Conservation (phyloP, 2,888 invertebrate genomes). For the Bombylius discolor region DNA sequence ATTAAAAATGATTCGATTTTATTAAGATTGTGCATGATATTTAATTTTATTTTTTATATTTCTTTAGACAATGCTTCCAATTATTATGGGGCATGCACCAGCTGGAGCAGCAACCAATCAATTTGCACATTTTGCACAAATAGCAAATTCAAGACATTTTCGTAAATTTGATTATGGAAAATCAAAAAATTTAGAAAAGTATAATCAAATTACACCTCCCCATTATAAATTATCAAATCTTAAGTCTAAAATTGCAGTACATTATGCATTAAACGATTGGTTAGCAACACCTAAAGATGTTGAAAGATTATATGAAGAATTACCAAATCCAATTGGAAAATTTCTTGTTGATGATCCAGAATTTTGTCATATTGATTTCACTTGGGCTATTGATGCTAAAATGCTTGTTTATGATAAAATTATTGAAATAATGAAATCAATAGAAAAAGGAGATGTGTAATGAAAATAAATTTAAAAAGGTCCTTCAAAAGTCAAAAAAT, state of each 20-base stretch:
- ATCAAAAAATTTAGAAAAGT: conserved; percentile 31
- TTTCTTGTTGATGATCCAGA: conserved; percentile 42
- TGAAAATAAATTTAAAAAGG: background rate
- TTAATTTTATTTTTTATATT: background rate
- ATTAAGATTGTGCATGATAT: background rate
- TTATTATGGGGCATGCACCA: conserved; percentile 45
- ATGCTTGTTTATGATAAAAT: conserved; percentile 37
- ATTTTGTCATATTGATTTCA: conserved; percentile 45
- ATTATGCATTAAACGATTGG: conserved; percentile 50
- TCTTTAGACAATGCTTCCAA: conserved; percentile 39
- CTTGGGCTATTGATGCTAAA: conserved; percentile 42
- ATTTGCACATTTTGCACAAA: conserved; percentile 40
- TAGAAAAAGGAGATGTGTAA: background rate
- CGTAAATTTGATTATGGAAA: conserved; percentile 40
- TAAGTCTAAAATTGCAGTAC: conserved; percentile 39
- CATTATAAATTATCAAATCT: conserved; percentile 34
- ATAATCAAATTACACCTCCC: conserved; percentile 36
- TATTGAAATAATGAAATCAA: conserved; percentile 23
- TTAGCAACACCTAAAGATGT: conserved; percentile 47
- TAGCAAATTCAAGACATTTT: conserved; percentile 20
- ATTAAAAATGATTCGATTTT: conserved; percentile 8
- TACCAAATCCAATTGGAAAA: conserved; percentile 43
- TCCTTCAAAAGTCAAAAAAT: background rate
- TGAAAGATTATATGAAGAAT: conserved; percentile 36
- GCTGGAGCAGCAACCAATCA: conserved; percentile 41